Conservation (phyloP, 1,140 invertebrate genomes). For the Drosophila orosa region DNA sequence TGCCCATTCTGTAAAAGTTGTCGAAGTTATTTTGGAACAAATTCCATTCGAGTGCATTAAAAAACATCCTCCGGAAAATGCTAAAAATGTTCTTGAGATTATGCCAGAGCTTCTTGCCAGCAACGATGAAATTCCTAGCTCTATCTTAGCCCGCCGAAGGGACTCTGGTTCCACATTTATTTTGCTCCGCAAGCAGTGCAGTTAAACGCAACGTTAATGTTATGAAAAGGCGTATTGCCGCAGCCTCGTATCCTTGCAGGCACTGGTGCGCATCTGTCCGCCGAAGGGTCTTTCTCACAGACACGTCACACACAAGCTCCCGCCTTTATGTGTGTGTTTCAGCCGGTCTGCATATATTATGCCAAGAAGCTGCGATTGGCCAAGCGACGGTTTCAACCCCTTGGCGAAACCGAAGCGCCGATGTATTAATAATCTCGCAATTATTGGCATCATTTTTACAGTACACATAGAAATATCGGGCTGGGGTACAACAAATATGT, state of each 20-base stretch:
- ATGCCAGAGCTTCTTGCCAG: constrained; percentile 64
- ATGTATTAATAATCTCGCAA: constrained; percentile 49
- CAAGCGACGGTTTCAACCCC: constrained; percentile 61
- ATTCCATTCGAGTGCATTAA: constrained; percentile 78
- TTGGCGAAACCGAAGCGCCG: constrained; percentile 39
- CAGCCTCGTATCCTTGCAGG: constrained; percentile 16
- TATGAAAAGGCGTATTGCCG: constrained; percentile 67
- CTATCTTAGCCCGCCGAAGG: constrained; percentile 56
- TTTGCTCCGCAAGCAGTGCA: constrained; percentile 36
- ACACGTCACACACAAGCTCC: constrained; percentile 16
- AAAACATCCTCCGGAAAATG: constrained; percentile 65
- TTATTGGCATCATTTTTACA: constrained; percentile 32
- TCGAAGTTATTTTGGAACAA: constrained; percentile 71
- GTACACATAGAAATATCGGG: constrained; percentile 16
- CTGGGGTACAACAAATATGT: constrained; percentile 5
- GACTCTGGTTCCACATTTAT: constrained; percentile 44
- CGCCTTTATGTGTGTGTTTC: constrained; percentile 23
- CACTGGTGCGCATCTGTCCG: constrained; percentile 65
- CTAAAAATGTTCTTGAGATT: constrained; percentile 78
- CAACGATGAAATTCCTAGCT: constrained; percentile 73
- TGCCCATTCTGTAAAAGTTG: constrained; percentile 54
- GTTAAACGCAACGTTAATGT: constrained; percentile 45
- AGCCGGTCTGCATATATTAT: constrained; percentile 60
- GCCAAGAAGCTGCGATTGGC: constrained; percentile 73
- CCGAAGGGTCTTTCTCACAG: constrained; percentile 32